Conservation (phyloP, 2,797 vertebrate genomes). For the Momotus momota region DNA sequence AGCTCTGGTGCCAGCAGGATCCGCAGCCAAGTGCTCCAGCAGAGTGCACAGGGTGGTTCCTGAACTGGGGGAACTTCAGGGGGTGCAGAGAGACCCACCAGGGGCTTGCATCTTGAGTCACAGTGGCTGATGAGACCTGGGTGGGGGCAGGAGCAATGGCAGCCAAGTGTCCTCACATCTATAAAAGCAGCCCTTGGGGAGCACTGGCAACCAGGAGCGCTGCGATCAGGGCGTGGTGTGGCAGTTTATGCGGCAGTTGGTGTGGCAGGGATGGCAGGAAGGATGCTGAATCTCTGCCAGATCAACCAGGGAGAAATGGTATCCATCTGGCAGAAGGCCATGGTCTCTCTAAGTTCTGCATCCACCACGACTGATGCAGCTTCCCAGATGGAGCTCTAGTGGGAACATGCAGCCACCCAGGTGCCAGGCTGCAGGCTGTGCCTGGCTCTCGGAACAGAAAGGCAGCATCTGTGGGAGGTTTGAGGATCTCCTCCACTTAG, state of each 20-base stretch:
- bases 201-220: neutral
- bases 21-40: rapidly evolving
- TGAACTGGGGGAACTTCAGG: neutral
- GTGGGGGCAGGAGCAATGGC: neutral
- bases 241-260: neutral
- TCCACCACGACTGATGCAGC: neutral
- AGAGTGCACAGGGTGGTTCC: neutral
- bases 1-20: neutral
- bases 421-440: neutral
- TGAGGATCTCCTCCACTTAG: neutral
- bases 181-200: neutral
- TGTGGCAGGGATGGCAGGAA: neutral
- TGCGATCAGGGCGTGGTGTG: neutral
- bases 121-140: neutral
- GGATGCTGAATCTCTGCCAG: neutral
- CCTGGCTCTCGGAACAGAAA: no score
- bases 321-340: neutral
- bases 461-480: neutral
- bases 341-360: neutral
- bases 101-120: neutral
- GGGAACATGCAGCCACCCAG: neutral
- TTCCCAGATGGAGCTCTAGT: neutral
- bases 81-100: neutral
- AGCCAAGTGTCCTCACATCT: neutral
- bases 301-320: neutral